Percentiles rank a stretch among this genome's conserved stretches.
phyloP scores from a whole-genome alignment of 2,113 vertebrate species.

The Talpa occidentalis region DNA sequence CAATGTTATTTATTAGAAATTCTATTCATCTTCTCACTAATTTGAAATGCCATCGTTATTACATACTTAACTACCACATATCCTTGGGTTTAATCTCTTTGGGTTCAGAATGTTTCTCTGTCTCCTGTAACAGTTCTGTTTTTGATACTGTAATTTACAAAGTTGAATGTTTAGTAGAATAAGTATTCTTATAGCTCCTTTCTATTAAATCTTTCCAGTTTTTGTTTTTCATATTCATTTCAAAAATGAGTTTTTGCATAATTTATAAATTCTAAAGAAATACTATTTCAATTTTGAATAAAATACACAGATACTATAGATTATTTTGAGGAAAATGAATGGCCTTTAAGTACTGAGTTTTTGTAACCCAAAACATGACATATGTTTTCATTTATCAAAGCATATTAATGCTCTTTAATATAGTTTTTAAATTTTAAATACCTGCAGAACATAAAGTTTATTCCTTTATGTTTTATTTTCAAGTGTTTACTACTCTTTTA shows the following conservation, averaged over 20 bases:
- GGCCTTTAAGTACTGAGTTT: constrained; percentile 26
- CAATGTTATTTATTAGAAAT: constrained; percentile 32
- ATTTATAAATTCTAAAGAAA: constrained; percentile 1
- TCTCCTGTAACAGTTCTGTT: neutral
- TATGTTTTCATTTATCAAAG: neutral
- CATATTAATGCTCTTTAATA: neutral
- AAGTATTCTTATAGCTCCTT: neutral
- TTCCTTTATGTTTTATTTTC: neutral
- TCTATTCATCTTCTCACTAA: neutral
- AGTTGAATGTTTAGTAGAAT: neutral
- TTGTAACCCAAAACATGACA: neutral
- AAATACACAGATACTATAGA: neutral
- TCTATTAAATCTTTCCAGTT: neutral
- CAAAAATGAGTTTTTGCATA: neutral
- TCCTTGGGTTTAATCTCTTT: neutral
- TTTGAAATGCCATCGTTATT: constrained; percentile 3
- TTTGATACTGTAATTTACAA: neutral
- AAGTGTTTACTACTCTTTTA: neutral
- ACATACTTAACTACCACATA: neutral
- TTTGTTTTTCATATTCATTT: neutral
- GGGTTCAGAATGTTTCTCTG: neutral
- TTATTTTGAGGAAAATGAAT: neutral
- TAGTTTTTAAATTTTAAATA: neutral
- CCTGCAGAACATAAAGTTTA: neutral
- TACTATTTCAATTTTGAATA: neutral